Evolutionary conservation across 2,797 vertebrate species (phyloP), one percentile per base, ranked within the genome.

Genomic region (Geotrypetes seraphini): DNA sequence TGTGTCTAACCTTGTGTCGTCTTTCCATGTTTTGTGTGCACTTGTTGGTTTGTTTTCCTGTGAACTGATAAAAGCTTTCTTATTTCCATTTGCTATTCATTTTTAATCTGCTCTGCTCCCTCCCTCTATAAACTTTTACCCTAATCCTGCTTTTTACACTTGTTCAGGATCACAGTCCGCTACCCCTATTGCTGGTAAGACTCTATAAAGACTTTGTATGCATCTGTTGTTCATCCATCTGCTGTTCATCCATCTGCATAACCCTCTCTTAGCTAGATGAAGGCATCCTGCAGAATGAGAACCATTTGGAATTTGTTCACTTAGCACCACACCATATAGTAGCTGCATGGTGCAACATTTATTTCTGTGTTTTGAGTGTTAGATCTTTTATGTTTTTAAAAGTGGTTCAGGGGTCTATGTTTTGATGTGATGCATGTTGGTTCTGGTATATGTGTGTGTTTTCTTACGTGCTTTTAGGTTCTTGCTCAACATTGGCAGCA

Each of bases 91-190:
- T 79, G 72, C 74, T 78, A 83, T 81, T 71, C 78, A 87, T 85
- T 79, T 89, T 88, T 82, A 92, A 92, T 81, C 84, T 92, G 81
- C 84, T 90, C 65, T 88, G 80, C 79, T 84, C 79, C 73, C 74
- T 79, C 73, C 78, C 70, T 79, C 77, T 83, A 58, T 64, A 70
- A 75, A 79, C 38, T 76, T 75, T 56, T 79, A 62, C 67, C 73
- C 68, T 70, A 79, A 80, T 78, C 78, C 75, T 82, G 74, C 79
- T 78, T 81, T n/a, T 79, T 71, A 71, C 69, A 84, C 85, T 89
- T 85, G 82, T 83, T 89, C 89, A 98, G 95, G 92, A 95, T 95
- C 91, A 84, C 91, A 91, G 76, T 93, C 92, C 78, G 89, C 92
- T 90, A 96, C 87, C 83, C 83, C 90, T 67, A 80, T 88, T 59